Conservation (phyloP, 2,888 invertebrate genomes). For the Eupithecia centaureata region DNA sequence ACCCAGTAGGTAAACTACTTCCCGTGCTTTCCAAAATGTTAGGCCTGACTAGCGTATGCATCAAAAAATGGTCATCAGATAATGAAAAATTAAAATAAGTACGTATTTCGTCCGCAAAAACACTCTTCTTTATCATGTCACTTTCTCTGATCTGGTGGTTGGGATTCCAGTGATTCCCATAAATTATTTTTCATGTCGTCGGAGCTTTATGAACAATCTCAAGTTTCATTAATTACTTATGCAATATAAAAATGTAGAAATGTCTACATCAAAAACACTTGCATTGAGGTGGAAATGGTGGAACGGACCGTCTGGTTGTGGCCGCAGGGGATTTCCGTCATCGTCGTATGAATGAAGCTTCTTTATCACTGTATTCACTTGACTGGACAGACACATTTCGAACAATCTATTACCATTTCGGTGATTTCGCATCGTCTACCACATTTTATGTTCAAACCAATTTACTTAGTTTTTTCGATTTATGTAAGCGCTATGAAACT, state of each 20-base stretch:
- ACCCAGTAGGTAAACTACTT: no score
- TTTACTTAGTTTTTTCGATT: no score
- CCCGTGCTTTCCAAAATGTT: no score
- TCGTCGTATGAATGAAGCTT: background rate
- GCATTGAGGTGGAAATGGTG: background rate
- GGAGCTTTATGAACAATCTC: background rate
- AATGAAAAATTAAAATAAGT: no score
- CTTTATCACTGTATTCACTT: slow-evolving; percentile 2
- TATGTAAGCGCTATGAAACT: background rate
- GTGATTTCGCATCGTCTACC: background rate
- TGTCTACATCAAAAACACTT: background rate
- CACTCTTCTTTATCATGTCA: background rate
- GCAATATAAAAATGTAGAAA: background rate
- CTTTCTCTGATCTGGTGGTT: no score
- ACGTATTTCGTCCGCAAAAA: no score
- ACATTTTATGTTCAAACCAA: no score
- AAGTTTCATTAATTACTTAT: no score
- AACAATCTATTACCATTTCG: background rate
- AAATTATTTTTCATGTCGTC: background rate
- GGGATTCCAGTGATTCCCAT: background rate
- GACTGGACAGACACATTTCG: background rate
- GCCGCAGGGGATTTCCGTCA: background rate
- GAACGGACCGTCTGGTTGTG: background rate
- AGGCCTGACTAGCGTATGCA: no score
- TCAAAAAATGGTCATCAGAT: no score